Percentiles rank a stretch among this genome's conserved stretches.
These are phyloP conservation scores for Meloe dianella DNA, from an alignment of 2,888 invertebrate species.

Conservation along the genomic window DNA sequence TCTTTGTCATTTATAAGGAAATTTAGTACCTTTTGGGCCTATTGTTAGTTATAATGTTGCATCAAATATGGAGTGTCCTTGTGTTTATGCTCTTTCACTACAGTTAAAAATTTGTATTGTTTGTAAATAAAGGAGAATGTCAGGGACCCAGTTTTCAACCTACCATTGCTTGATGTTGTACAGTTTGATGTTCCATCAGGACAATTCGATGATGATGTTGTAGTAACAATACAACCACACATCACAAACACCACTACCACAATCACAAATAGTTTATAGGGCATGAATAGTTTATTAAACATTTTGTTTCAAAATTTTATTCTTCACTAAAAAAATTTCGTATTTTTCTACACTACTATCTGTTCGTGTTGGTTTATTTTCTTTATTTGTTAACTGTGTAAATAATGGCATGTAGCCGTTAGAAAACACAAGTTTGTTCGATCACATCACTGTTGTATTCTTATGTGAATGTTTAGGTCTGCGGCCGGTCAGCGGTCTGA, in stretches of 20 bases:
- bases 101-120: background rate
- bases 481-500: slow-evolving; percentile 45
- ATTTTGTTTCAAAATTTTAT: background rate
- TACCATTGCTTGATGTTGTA: slow-evolving; percentile 6
- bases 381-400: background rate
- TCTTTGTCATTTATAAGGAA: background rate
- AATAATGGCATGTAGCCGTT: slow-evolving; percentile 25
- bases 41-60: background rate
- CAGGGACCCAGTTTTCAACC: slow-evolving; percentile 1
- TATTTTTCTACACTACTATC: background rate
- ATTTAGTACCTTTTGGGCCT: background rate
- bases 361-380: background rate
- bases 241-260: slow-evolving; percentile 19
- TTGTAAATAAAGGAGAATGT: slow-evolving; percentile 8
- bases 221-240: slow-evolving; percentile 11
- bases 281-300: background rate
- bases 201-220: slow-evolving; percentile 19
- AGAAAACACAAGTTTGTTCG: slow-evolving; percentile 25
- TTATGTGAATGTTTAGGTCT: slow-evolving; percentile 28
- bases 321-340: slow-evolving; percentile 4
- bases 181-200: slow-evolving; percentile 17
- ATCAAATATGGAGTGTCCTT: background rate
- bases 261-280: slow-evolving; percentile 7
- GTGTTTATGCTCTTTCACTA: background rate
- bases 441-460: slow-evolving; percentile 33